These are phyloP conservation scores for Liolophura sinensis DNA, from an alignment of 1,140 invertebrate genomes.

Conservation along the genomic window DNA sequence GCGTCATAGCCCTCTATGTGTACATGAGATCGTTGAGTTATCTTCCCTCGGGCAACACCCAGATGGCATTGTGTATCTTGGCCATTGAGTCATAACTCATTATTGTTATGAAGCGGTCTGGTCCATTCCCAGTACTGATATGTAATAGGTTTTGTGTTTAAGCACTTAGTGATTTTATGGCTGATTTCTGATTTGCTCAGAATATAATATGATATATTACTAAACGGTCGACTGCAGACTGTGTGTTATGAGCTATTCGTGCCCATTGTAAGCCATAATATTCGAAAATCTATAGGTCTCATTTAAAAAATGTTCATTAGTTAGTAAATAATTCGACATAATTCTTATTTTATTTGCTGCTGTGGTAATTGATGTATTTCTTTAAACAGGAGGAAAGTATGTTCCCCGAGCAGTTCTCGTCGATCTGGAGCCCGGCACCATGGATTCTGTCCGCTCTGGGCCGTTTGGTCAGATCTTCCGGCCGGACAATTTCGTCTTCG, in stretches of 20 bases:
- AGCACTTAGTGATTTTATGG: background rate
- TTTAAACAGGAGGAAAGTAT: constrained; percentile 38
- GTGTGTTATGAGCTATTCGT: too few species aligned
- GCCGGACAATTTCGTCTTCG: constrained; percentile 55
- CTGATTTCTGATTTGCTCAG: background rate
- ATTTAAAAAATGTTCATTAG: too few species aligned
- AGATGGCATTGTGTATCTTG: too few species aligned
- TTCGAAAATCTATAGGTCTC: too few species aligned
- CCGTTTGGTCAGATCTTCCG: constrained; percentile 72
- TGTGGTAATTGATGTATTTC: background rate
- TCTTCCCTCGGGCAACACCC: too few species aligned
- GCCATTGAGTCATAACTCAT: too few species aligned
- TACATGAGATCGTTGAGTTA: too few species aligned
- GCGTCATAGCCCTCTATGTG: too few species aligned
- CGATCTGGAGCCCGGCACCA: constrained; percentile 92
- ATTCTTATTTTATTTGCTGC: too few species aligned
- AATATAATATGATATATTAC: background rate
- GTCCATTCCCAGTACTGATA: constrained; percentile 76
- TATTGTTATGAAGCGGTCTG: constrained; percentile 68
- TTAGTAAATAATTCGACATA: too few species aligned
- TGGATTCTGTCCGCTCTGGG: constrained; percentile 88
- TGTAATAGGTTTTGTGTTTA: background rate
- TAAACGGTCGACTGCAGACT: too few species aligned
- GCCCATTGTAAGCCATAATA: too few species aligned
- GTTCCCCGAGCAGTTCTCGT: constrained; percentile 77